Base-by-base conservation (phyloP, 2,888 invertebrate genomes). In the Sarcophaga carnaria region DNA sequence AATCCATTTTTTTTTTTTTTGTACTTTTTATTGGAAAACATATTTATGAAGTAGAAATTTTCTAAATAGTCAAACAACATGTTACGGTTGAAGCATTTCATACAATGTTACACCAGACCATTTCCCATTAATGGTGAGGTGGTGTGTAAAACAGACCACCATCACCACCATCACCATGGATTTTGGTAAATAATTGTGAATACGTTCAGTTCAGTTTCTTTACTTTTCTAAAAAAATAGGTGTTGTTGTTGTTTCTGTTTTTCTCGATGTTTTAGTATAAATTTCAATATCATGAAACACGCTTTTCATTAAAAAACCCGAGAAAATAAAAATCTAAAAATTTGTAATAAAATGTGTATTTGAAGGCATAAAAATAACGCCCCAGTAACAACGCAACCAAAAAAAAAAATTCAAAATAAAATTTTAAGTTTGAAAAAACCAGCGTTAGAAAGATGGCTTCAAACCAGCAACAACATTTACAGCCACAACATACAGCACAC, bases 231-330 rank as follows among this genome's bases (percentile, higher is more conserved):
- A 10, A 37, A 37, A 37, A 37, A 22, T 22, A 22, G 22, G 22
- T 22, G 22, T 37, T 37, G 37, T 37, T 37, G 37, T 37, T 37
- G 37, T 37, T 37, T 1, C 0, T 10, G 27, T 37, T 37, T 37
- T 37, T 37, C 8, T 37, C 8, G 8, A 37, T 37, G 37, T 10
- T 37, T 37, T 37, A 10, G 37, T 37, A 37, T 37, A 37, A 37
- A 64, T 67, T 85, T 75, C 82, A 79, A 86, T 82, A 66, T 79
- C 54, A 82, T 75, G 71, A 82, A 79, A 79, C 67, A 72, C 60
- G 63, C 66, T 76, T 79, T 80, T 74, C 72, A 80, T 85, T 84
- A 62, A 82, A 82, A 81, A 82, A 8, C 64, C 59, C 63, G 63
- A 59, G 45, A 70, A 17, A 67, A 11, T n/a, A 20, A 67, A n/a